Percentiles rank a stretch among this genome's conserved stretches.
Evolutionary conservation across 2,113 vertebrate species (phyloP).

Genomic region (Etia nguti): DNA sequence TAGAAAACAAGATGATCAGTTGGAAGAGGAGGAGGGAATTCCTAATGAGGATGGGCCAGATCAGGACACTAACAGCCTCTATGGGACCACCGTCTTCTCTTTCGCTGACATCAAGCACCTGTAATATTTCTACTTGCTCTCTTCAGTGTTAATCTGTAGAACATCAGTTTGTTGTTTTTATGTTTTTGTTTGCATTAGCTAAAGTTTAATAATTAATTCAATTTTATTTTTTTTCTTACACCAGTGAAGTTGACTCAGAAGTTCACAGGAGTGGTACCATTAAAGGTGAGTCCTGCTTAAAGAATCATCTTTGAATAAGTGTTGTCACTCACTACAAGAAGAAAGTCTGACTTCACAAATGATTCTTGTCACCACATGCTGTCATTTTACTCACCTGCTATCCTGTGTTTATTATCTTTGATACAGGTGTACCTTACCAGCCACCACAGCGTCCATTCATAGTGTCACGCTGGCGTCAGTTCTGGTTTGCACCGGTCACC

Average conservation of each 20-base stretch:
- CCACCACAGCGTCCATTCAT: conserved; percentile 42
- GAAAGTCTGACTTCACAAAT: background rate
- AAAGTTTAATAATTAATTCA: background rate
- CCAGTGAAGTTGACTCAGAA: background rate
- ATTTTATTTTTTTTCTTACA: background rate
- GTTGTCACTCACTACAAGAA: background rate
- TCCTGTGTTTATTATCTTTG: background rate
- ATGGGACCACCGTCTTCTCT: background rate
- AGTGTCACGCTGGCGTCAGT: conserved; percentile 76
- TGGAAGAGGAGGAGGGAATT: background rate
- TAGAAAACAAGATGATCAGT: background rate
- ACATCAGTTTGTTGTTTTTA: background rate
- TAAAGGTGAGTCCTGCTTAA: conserved; percentile 25
- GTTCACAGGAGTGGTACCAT: background rate
- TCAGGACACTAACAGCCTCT: background rate
- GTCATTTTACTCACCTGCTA: background rate
- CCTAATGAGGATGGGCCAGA: background rate
- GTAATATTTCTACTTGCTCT: background rate
- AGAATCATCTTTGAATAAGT: background rate
- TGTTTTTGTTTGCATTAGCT: background rate
- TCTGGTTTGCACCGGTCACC: conserved; percentile 54
- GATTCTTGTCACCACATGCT: rapidly evolving
- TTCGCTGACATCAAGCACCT: rapidly evolving
- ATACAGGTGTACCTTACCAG: conserved; percentile 1
- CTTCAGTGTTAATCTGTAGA: background rate